Evolutionary conservation across 2,797 vertebrate genomes (phyloP), one percentile per base, ranked within the genome.

Genomic region (Malurus splendens): DNA sequence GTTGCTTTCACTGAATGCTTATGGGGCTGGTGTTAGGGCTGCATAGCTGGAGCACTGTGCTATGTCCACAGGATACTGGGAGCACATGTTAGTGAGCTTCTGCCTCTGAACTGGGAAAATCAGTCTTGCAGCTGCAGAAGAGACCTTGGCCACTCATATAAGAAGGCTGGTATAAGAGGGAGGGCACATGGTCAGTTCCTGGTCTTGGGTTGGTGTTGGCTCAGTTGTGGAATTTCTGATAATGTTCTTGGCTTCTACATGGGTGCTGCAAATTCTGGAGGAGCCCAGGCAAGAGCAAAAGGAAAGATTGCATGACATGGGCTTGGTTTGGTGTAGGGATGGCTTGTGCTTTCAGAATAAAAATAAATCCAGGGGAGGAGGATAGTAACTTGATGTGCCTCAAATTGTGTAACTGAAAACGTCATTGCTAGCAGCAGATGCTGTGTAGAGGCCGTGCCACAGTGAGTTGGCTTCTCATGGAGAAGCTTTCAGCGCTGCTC

Each of bases 221-320:
- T 90, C 42, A 60, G 18, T 30, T 57, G 52, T 54, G 62, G 74
- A 73, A 73, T 82, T 91, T 82, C 54, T 62, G 48, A 33, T 85
- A 18, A 17, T 28, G 22, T 30, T 70, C 78, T 59, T 77, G 75
- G 18, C 19, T 50, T 84, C 61, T 74, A 42, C 71, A 27, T 2
- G 14, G 55, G 51, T 67, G 25, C 61, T 67, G 54, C 47, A 72
- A 5, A 50, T 93, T 50, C 57, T 86, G 50, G 41, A 82, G 75
- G 57, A 87, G 51, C 20, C 36, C 36, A 42, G 24, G 50, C 45
- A 64, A 71, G 57, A 80, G 48, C 1, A 10, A 47, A 33, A 32
- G 44, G 73, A 74, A 85, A 55, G 70, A 39, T 20, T 80, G 87
- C 54, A 6, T 39, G 71, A 9, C 56, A 38, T 82, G 59, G 61